These are phyloP conservation scores for Dolichomitus sp. DNA, from an alignment of 2,888 invertebrate genomes.

Conservation along the genomic window DNA sequence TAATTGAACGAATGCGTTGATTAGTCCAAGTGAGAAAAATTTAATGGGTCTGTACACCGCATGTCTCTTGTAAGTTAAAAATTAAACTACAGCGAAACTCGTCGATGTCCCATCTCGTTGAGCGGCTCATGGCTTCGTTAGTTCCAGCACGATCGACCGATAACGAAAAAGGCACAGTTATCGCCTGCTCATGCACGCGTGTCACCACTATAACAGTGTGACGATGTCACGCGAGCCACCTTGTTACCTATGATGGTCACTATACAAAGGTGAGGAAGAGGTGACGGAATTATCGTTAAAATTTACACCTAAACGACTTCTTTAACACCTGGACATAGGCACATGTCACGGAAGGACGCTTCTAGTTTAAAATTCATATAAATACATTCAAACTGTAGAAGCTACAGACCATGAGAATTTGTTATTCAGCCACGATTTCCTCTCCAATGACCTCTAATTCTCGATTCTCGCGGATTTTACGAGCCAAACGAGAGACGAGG, in stretches of 20 bases:
- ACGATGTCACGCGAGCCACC: constrained; percentile 53
- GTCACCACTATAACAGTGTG: constrained; percentile 19
- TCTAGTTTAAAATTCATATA: not conserved
- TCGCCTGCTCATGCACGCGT: constrained; percentile 46
- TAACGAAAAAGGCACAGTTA: constrained; percentile 58
- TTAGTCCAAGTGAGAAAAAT: constrained; percentile 43
- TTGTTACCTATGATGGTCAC: not conserved
- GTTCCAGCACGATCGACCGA: constrained; percentile 45
- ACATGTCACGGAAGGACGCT: constrained; percentile 43
- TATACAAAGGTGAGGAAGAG: constrained; percentile 25
- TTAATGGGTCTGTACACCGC: not conserved
- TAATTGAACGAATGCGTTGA: constrained; percentile 53
- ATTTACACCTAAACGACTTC: constrained; percentile 58
- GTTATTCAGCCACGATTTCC: constrained; percentile 57
- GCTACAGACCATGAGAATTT: constrained; percentile 16
- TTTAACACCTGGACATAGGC: constrained; percentile 54
- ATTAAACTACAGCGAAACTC: constrained; percentile 31
- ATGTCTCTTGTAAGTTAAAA: constrained; percentile 8
- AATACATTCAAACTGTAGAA: not conserved
- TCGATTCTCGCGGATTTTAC: constrained; percentile 65
- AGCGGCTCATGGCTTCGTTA: constrained; percentile 69
- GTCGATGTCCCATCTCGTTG: constrained; percentile 25
- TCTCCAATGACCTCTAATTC: constrained; percentile 64
- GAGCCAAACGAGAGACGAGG: constrained; percentile 60
- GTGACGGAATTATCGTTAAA: constrained; percentile 63